These are phyloP conservation scores for Episyrphus balteatus DNA, from an alignment of 1,140 invertebrate species.

Conservation along the genomic window DNA sequence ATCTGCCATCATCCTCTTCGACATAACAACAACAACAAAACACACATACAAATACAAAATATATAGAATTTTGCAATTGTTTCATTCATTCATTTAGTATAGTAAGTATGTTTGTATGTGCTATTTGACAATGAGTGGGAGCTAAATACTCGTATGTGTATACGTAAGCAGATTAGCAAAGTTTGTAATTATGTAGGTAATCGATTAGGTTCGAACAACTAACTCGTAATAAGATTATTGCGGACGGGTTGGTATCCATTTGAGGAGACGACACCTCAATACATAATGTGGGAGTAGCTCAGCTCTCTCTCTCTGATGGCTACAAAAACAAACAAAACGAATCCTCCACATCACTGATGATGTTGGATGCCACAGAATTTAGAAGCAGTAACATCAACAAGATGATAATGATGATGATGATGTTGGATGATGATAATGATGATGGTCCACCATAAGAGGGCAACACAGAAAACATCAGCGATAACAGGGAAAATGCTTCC, in stretches of 20 bases:
- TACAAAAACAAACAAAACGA: no score
- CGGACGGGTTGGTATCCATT: slow-evolving; percentile 18
- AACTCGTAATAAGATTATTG: slow-evolving; percentile 38
- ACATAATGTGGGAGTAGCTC: background rate
- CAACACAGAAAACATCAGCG: background rate
- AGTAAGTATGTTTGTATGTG: no score
- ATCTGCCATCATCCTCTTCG: no score
- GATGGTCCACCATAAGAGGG: background rate
- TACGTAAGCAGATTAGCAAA: slow-evolving; percentile 34
- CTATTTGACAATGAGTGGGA: no score
- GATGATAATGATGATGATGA: background rate
- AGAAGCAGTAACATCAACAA: slow-evolving; percentile 2
- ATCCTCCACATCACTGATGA: no score
- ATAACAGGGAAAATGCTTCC: slow-evolving; percentile 6
- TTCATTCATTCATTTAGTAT: no score
- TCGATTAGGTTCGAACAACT: slow-evolving; percentile 39
- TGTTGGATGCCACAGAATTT: slow-evolving; percentile 1
- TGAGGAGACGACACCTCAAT: background rate
- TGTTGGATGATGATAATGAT: slow-evolving; percentile 3
- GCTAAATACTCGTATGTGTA: slow-evolving; percentile 1
- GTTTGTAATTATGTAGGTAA: slow-evolving; percentile 39
- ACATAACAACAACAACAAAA: no score
- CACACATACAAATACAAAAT: no score
- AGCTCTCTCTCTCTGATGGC: background rate
- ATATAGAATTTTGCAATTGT: no score